Evolutionary conservation across 2,113 vertebrate species (phyloP).

Genomic region (Centrocercus urophasianus): DNA sequence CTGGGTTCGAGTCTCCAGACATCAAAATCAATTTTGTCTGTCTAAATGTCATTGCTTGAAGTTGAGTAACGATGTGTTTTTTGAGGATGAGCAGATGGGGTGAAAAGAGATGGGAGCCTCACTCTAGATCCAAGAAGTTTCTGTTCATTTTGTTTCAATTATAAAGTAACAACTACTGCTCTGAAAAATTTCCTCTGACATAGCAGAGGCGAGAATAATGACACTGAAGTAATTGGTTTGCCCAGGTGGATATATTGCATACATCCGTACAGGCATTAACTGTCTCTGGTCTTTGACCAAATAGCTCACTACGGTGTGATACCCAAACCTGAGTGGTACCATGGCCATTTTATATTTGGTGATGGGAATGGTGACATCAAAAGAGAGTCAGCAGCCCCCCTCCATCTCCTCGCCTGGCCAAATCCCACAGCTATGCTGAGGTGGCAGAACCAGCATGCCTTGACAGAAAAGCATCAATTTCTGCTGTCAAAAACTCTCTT

Average conservation of each 20-base stretch:
- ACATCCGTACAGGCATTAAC: not conserved
- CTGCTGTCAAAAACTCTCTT: not conserved
- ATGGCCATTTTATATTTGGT: accelerated
- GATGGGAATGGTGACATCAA: accelerated
- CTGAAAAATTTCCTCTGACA: not conserved
- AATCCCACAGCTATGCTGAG: accelerated
- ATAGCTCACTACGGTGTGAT: not conserved
- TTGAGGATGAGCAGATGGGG: not conserved
- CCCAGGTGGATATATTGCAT: not conserved
- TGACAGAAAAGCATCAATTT: not conserved
- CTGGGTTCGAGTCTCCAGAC: not conserved
- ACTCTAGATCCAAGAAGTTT: not conserved
- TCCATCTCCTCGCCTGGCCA: not conserved
- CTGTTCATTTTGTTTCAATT: not conserved
- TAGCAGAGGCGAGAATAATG: not conserved
- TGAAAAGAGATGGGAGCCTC: not conserved
- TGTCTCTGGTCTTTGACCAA: not conserved
- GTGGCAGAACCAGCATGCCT: not conserved
- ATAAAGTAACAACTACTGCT: not conserved
- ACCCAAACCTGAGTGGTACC: not conserved
- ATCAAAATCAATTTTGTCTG: conserved; percentile 31
- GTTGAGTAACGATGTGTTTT: not conserved
- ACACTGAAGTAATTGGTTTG: not conserved
- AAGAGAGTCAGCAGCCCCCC: not conserved
- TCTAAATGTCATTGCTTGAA: not conserved